A percentile compares a stretch with the other conserved stretches of the same genome.
Conservation (phyloP, 2,888 invertebrate genomes). For the Leistus spinibarbis region DNA sequence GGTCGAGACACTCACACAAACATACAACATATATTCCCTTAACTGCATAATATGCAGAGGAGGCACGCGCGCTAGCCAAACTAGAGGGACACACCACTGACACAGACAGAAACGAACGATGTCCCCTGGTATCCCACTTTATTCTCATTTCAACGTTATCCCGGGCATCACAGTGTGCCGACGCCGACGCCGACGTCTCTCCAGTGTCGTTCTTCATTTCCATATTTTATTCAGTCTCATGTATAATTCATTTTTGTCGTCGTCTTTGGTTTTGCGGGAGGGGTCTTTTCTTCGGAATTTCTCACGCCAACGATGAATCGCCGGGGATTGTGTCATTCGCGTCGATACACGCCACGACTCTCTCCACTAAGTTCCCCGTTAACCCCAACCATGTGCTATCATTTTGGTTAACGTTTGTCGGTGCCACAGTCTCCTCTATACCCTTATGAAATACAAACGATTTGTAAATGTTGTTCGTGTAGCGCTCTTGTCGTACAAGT, state of each 20-base stretch:
- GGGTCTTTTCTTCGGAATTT: slow-evolving; percentile 47
- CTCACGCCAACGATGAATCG: slow-evolving; percentile 45
- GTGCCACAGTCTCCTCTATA: background rate
- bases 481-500: background rate
- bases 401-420: background rate
- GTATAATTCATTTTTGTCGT: slow-evolving; percentile 55
- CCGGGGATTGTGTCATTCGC: slow-evolving; percentile 43
- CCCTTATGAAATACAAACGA: background rate
- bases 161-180: slow-evolving; percentile 5
- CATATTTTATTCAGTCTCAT: slow-evolving; percentile 56
- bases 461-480: background rate
- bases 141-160: slow-evolving; percentile 46
- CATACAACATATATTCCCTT: background rate
- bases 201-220: slow-evolving; percentile 52
- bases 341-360: slow-evolving; percentile 44
- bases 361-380: background rate
- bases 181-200: slow-evolving; percentile 40
- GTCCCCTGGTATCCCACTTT: slow-evolving; percentile 44
- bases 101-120: background rate
- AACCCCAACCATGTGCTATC: slow-evolving; percentile 2
- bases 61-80: background rate
- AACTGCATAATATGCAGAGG: background rate
- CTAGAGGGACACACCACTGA: too few relatives aligned
- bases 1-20: background rate
- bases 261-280: slow-evolving; percentile 47